Base-by-base conservation (phyloP, 1,140 invertebrate genomes). In the Habropoda laboriosa region DNA sequence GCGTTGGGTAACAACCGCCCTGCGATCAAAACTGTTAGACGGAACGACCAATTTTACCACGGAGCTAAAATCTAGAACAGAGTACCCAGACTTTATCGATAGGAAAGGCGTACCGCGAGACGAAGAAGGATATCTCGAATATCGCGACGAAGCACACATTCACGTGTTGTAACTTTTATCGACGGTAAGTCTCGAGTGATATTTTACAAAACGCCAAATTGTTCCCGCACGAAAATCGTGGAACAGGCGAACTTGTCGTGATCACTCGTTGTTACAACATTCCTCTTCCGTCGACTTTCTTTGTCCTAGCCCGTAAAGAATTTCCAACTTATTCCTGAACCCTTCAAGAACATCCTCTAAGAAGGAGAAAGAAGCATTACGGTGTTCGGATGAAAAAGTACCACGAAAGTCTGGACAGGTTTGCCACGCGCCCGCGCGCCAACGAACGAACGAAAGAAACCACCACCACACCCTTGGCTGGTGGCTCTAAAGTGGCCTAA, bases 401-500 rank as follows among this genome's bases (percentile, higher is more conserved):
- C 30, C 63, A 24, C 38, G 24, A 27, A 76, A 47, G 49, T 67
- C 40, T 12, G 27, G 61, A 13, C 38, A 18, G 16, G 73, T 57
- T 45, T 67, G 30, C n/a, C n/a, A n/a, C 63, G 13, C 35, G 47
- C n/a, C n/a, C n/a, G n/a, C n/a, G n/a, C n/a, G n/a, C n/a, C n/a
- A n/a, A n/a, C n/a, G n/a, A n/a, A n/a, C 30, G 16, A 67, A 67
- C 73, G 38, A 67, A 55, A 55, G 63, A 55, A 57, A 35, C 49
- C 57, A 35, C 16, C 16, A 12, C 12, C n/a, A n/a, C n/a, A n/a
- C n/a, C n/a, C n/a, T n/a, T n/a, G n/a, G n/a, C 32, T 27, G 42
- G 2, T 10, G 42, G 18, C 35, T 8, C 4, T 35, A 83, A 84
- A 75, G 61, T 72, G 78, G 35, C 53, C 77, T 67, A 74, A 79